Conservation (phyloP, 2,797 vertebrate species). For the Siniperca obscura region DNA sequence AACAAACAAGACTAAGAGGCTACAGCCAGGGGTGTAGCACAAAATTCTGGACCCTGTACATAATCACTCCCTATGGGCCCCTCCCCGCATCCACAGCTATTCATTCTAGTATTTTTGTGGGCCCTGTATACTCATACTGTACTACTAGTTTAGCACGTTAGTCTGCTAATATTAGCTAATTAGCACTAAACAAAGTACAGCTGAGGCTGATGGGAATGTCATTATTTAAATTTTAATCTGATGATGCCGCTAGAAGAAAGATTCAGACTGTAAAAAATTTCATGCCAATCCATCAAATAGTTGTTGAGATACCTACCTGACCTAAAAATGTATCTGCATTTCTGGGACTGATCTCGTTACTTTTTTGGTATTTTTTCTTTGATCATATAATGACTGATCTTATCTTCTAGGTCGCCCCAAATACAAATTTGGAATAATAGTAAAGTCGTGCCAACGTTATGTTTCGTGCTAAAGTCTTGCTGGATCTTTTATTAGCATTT, state of each 20-base stretch:
- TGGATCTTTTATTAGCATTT: conserved; percentile 17
- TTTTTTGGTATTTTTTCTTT: neutral
- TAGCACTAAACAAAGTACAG: too few relatives aligned
- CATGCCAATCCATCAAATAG: neutral
- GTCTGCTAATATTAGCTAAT: too few relatives aligned
- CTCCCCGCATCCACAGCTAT: too few relatives aligned
- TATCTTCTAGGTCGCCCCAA: neutral
- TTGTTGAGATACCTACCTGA: neutral
- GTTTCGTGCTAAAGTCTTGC: neutral
- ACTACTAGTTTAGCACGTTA: neutral
- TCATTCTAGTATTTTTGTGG: too few relatives aligned
- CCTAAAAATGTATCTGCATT: neutral
- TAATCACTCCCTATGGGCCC: too few relatives aligned
- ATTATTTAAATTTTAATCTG: too few relatives aligned
- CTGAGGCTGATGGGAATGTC: too few relatives aligned
- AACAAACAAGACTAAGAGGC: neutral
- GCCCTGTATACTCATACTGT: too few relatives aligned
- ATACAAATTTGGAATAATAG: neutral
- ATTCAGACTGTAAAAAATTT: neutral
- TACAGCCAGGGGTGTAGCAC: neutral
- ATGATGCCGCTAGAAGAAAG: too few relatives aligned
- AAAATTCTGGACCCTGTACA: too few relatives aligned
- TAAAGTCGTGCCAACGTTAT: neutral
- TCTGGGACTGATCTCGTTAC: neutral
- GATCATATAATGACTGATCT: neutral